Evolutionary conservation across 1,140 invertebrate genomes (phyloP).

Genomic region (Phocides pigmalion): DNA sequence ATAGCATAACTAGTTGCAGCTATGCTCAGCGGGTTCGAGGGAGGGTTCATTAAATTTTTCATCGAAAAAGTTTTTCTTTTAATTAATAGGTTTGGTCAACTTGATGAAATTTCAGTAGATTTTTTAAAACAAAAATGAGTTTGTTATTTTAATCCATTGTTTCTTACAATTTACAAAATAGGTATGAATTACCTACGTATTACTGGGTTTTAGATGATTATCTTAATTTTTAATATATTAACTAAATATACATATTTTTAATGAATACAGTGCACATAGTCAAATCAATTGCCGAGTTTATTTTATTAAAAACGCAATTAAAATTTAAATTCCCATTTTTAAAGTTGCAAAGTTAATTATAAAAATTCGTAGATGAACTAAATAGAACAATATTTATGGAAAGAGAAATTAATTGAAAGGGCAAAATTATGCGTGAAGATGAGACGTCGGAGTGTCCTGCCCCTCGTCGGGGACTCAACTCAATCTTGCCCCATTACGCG

Average conservation of each 20-base stretch:
- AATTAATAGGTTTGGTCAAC: constrained; percentile 29
- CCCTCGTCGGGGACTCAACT: constrained; percentile 71
- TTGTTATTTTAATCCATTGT: not conserved
- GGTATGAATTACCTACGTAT: too few relatives aligned
- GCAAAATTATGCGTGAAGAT: constrained; percentile 62
- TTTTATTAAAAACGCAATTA: too few relatives aligned
- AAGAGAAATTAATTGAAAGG: constrained; percentile 57
- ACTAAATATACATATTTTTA: too few relatives aligned
- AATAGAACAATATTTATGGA: constrained; percentile 40
- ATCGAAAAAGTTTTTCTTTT: constrained; percentile 24
- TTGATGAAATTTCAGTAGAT: constrained; percentile 18
- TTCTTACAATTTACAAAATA: too few relatives aligned
- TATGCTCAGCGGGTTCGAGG: not conserved
- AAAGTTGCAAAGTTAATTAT: too few relatives aligned
- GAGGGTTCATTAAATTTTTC: constrained; percentile 20
- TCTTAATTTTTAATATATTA: too few relatives aligned
- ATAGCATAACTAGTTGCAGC: constrained; percentile 8
- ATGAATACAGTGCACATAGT: too few relatives aligned
- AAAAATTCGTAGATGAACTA: constrained; percentile 12
- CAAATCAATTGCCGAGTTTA: too few relatives aligned
- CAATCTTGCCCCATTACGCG: constrained; percentile 83
- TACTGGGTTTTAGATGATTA: too few relatives aligned
- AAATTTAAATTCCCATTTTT: too few relatives aligned
- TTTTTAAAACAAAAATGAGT: not conserved
- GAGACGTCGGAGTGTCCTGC: constrained; percentile 46